These are phyloP conservation scores for Steromphala cineraria DNA, from an alignment of 2,888 invertebrate genomes.

Conservation along the genomic window DNA sequence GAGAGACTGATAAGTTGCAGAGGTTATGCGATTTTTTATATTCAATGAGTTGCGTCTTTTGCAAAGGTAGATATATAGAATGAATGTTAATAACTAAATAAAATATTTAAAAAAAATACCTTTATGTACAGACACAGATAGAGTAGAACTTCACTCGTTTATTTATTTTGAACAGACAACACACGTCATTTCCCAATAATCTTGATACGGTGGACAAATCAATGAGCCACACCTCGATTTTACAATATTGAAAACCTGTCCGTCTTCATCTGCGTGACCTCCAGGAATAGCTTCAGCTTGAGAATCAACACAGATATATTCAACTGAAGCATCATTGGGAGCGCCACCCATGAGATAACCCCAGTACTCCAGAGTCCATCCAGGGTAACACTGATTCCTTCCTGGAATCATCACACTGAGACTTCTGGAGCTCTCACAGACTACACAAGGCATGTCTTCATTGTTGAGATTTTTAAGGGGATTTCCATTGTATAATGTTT, in stretches of 20 bases:
- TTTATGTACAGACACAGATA: no score
- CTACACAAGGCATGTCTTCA: constrained; percentile 41
- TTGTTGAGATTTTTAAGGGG: constrained; percentile 23
- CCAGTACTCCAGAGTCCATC: constrained; percentile 35
- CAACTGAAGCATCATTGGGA: constrained; percentile 23
- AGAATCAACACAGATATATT: constrained; percentile 34
- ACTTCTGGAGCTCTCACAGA: constrained; percentile 25
- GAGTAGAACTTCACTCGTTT: no score
- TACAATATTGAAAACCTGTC: constrained; percentile 28
- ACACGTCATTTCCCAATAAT: constrained; percentile 28
- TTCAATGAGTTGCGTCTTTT: no score
- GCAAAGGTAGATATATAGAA: no score
- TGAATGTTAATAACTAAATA: no score
- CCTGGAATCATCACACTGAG: constrained; percentile 34
- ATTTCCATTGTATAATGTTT: neutral
- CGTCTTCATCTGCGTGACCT: constrained; percentile 19
- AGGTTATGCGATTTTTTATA: no score
- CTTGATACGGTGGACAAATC: constrained; percentile 32
- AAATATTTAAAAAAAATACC: no score
- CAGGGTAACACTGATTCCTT: constrained; percentile 27
- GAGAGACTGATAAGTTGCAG: no score
- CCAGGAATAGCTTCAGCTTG: constrained; percentile 26
- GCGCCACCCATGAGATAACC: constrained; percentile 23
- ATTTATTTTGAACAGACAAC: constrained; percentile 27
- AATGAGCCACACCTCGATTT: constrained; percentile 31